Evolutionary conservation across 1,140 invertebrate species (phyloP).

Genomic region (Drosophila tani): DNA sequence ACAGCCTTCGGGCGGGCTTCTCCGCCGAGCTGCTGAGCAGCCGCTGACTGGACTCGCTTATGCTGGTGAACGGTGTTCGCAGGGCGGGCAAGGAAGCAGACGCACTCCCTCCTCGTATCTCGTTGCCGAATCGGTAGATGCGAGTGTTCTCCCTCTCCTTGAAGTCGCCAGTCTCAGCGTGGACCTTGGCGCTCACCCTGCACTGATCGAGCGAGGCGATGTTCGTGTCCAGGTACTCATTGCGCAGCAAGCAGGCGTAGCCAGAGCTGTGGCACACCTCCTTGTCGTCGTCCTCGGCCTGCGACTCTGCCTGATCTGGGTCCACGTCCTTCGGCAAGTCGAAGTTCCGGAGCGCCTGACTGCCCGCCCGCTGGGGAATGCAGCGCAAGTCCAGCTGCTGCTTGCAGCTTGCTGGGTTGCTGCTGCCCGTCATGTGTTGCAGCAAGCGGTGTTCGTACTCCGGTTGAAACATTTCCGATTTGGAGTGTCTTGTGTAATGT

Average conservation of each 20-base stretch:
- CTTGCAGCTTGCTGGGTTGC: neutral
- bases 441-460: constrained; percentile 50
- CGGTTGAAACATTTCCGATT: constrained; percentile 44
- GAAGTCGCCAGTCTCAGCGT: constrained; percentile 30
- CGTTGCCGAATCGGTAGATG: constrained; percentile 9
- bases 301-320: neutral
- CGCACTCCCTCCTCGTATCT: no score
- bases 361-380: constrained; percentile 33
- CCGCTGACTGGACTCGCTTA: constrained; percentile 28
- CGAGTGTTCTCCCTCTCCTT: constrained; percentile 27
- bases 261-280: constrained; percentile 11
- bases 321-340: neutral
- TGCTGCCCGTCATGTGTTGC: neutral
- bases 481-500: constrained; percentile 1
- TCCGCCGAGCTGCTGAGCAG: constrained; percentile 27
- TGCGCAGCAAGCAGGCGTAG: constrained; percentile 44
- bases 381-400: constrained; percentile 39
- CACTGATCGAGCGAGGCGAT: constrained; percentile 37
- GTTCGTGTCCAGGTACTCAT: constrained; percentile 31
- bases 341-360: constrained; percentile 28
- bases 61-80: constrained; percentile 10
- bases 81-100: neutral
- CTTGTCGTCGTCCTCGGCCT: neutral
- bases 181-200: neutral
- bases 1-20: constrained; percentile 94